Conservation (phyloP, 2,113 vertebrate genomes). For the Nothocercus julius region DNA sequence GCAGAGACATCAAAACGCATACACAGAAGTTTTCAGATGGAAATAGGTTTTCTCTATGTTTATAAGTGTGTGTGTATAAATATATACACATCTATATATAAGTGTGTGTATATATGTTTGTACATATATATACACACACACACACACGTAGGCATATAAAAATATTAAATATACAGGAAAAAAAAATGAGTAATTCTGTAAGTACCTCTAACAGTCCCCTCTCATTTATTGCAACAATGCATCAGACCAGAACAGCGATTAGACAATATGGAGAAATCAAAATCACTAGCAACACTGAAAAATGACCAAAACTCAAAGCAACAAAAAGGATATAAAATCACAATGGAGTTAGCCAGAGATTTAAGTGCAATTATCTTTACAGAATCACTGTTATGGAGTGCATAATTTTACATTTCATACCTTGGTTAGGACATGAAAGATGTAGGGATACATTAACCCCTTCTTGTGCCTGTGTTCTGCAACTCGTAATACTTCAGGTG, state of each 20-base stretch:
- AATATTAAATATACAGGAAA: not conserved
- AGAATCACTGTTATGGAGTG: not conserved
- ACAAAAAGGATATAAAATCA: not conserved
- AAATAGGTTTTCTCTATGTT: not conserved
- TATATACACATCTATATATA: not conserved
- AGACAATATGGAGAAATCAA: not conserved
- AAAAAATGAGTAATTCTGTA: not conserved
- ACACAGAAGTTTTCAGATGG: not conserved
- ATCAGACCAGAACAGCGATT: not conserved
- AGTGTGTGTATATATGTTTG: not conserved
- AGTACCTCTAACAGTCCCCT: not conserved
- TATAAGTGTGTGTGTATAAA: not conserved
- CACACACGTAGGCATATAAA: not conserved
- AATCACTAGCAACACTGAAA: not conserved
- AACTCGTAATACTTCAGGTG: constrained; percentile 93
- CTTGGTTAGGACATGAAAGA: constrained; percentile 95
- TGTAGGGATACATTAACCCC: constrained; percentile 96
- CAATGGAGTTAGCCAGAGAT: not conserved
- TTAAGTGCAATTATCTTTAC: not conserved
- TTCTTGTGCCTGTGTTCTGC: constrained; percentile 95
- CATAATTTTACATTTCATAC: constrained; percentile 60
- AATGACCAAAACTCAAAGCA: not conserved
- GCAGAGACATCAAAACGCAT: not conserved
- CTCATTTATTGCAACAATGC: not conserved
- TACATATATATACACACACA: not conserved